Percentiles rank a stretch among this genome's conserved stretches.
Evolutionary conservation across 2,797 vertebrate genomes (phyloP).

Genomic region (Melanotaenia trifasciata): DNA sequence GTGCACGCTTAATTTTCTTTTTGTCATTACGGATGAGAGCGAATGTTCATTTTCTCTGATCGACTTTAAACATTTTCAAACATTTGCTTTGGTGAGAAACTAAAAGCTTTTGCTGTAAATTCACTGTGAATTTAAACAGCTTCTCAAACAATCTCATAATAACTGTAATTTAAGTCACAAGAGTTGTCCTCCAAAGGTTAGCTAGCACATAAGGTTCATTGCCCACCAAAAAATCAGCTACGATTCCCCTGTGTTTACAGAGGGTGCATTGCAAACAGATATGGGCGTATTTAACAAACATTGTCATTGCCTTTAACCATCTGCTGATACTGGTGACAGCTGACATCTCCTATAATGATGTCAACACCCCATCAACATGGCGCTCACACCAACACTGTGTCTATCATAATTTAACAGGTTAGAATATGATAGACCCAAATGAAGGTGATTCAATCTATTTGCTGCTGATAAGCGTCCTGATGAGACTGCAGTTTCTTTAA

Average conservation of each 20-base stretch:
- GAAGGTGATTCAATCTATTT: no score
- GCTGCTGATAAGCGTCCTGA: no score
- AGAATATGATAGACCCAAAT: no score
- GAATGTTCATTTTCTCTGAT: conserved; percentile 13
- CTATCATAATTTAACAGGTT: no score
- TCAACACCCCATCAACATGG: neutral
- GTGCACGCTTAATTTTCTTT: neutral
- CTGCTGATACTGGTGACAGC: no score
- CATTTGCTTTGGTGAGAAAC: neutral
- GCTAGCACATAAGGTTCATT: neutral
- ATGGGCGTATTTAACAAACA: neutral
- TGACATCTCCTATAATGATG: no score
- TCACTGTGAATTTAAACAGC: neutral
- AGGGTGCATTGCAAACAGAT: no score
- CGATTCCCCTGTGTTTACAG: no score
- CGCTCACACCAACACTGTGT: no score
- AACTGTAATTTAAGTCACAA: neutral
- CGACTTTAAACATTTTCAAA: conserved; percentile 16
- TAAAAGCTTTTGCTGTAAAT: neutral
- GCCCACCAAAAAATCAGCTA: no score
- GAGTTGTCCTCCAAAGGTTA: neutral
- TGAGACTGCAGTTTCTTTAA: no score
- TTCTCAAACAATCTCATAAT: neutral
- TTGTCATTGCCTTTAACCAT: no score
- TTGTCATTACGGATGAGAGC: conserved; percentile 11